Evolutionary conservation across 2,113 vertebrate species (phyloP).

Genomic region (Callopanchax toddi): DNA sequence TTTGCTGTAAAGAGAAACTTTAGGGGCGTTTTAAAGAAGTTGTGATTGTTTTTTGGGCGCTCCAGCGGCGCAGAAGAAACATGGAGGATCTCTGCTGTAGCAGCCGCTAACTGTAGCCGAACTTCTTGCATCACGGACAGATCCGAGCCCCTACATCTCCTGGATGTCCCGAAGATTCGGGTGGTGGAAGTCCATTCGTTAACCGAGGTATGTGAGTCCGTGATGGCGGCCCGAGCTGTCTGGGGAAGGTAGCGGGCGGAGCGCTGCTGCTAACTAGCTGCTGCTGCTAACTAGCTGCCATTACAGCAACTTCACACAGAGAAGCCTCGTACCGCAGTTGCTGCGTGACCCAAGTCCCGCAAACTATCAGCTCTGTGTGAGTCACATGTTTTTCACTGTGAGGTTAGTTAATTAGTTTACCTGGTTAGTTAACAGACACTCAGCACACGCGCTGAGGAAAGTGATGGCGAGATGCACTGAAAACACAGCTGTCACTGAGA

Average conservation of each 20-base stretch:
- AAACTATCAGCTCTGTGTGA: too few relatives aligned
- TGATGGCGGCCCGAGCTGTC: neutral
- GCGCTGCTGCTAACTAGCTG: conserved; percentile 39
- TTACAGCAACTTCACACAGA: conserved; percentile 9
- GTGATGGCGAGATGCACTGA: too few relatives aligned
- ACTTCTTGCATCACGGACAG: conserved; percentile 12
- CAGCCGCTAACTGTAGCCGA: conserved; percentile 63
- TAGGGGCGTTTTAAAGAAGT: conserved; percentile 63
- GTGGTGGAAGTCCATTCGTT: conserved; percentile 1
- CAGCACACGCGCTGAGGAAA: too few relatives aligned
- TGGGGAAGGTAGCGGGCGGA: conserved; percentile 1
- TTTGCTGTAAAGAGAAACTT: neutral
- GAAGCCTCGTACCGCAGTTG: neutral
- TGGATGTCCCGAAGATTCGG: conserved; percentile 21
- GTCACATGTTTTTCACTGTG: too few relatives aligned
- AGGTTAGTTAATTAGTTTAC: too few relatives aligned
- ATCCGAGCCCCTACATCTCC: neutral
- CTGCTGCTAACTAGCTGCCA: conserved; percentile 55
- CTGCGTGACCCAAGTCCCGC: neutral
- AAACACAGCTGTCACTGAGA: too few relatives aligned
- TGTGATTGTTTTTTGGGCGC: conserved; percentile 80
- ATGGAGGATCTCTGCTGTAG: conserved; percentile 72
- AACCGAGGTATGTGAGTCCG: conserved; percentile 38
- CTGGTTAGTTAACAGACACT: too few relatives aligned
- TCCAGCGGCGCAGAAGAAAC: conserved; percentile 70